Evolutionary conservation across 2,113 vertebrate genomes (phyloP).

Genomic region (Odocoileus virginianus): DNA sequence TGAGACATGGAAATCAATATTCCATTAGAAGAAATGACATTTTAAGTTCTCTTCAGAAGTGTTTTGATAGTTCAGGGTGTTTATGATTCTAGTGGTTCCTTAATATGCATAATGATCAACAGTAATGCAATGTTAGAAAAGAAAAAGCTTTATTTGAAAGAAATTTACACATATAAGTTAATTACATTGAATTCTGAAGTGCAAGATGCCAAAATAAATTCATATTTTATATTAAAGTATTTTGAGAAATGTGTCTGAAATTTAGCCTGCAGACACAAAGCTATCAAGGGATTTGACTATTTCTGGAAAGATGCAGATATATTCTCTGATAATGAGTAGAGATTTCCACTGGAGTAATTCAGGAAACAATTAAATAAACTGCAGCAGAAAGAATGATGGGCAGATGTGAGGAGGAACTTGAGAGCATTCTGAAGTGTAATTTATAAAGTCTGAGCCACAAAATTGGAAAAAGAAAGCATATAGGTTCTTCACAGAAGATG

Average conservation of each 20-base stretch:
- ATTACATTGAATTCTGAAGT: background rate
- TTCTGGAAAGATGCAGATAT: background rate
- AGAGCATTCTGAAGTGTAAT: background rate
- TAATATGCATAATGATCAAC: constrained; percentile 65
- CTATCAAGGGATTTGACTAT: background rate
- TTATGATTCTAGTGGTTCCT: constrained; percentile 58
- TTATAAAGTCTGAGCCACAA: background rate
- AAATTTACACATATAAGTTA: background rate
- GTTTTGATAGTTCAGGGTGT: constrained; percentile 68
- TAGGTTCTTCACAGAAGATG: background rate
- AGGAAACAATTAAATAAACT: constrained; percentile 25
- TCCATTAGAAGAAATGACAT: constrained; percentile 54
- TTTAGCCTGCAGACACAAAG: background rate
- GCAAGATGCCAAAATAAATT: background rate
- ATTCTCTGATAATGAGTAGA: constrained; percentile 13
- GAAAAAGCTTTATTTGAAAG: constrained; percentile 56
- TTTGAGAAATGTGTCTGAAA: constrained; percentile 31
- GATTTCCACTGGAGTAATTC: background rate
- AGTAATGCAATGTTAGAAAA: constrained; percentile 57
- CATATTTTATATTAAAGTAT: constrained; percentile 11
- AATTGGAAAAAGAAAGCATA: background rate
- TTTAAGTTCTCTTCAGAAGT: constrained; percentile 63
- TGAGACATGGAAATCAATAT: constrained; percentile 57
- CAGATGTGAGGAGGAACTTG: background rate
- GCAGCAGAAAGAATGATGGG: background rate